These are phyloP conservation scores for Pseudorhombus dupliciocellatus DNA, from an alignment of 2,113 vertebrate genomes.

Conservation along the genomic window DNA sequence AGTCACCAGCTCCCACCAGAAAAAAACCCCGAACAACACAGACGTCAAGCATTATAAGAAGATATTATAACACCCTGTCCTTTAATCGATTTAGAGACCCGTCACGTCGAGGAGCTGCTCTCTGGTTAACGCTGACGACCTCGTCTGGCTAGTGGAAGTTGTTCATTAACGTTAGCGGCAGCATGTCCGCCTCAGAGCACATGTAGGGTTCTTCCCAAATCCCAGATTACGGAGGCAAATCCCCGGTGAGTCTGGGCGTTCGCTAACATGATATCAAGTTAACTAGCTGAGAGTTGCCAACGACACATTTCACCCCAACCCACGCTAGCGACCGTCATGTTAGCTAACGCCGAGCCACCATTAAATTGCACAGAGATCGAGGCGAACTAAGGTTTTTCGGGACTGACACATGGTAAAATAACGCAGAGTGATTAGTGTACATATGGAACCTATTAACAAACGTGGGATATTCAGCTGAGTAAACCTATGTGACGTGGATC, in stretches of 20 bases:
- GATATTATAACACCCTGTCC: background rate
- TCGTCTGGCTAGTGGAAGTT: constrained; percentile 12
- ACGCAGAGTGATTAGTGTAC: background rate
- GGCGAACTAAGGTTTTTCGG: background rate
- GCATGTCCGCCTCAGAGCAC: constrained; percentile 22
- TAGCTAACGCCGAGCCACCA: constrained; percentile 20
- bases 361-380: background rate
- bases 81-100: background rate
- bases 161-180: constrained; percentile 13
- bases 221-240: constrained; percentile 68
- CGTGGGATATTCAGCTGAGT: too few species aligned
- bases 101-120: background rate
- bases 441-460: background rate
- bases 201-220: constrained; percentile 47
- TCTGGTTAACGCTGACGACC: constrained; percentile 18
- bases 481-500: background rate
- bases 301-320: constrained; percentile 26
- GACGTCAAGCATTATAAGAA: background rate
- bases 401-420: background rate
- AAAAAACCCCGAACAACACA: too few species aligned
- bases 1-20: too few species aligned
- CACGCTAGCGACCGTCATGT: constrained; percentile 39
- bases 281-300: constrained; percentile 56
- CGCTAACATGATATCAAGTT: constrained; percentile 51
- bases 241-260: constrained; percentile 33